Conservation (phyloP, 2,113 vertebrate genomes). For the Channa argus region DNA sequence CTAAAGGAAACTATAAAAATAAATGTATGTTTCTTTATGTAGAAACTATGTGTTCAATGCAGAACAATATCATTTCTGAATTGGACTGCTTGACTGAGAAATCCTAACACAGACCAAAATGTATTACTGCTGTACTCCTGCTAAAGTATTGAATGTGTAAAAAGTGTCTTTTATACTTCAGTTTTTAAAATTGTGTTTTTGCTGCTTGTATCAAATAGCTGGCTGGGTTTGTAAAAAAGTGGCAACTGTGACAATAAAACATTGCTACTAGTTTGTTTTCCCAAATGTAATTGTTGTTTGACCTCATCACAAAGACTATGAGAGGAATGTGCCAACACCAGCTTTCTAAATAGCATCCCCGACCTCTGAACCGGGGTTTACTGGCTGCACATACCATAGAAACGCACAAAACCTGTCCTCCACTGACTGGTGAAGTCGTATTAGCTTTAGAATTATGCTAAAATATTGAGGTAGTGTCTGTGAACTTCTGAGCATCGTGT, state of each 20-base stretch:
- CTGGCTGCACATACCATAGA: background rate
- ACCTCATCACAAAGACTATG: background rate
- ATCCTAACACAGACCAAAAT: no score
- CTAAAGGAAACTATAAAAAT: background rate
- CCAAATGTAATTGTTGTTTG: background rate
- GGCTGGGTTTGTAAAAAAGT: background rate
- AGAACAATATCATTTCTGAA: background rate
- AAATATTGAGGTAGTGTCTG: no score
- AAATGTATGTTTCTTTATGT: background rate
- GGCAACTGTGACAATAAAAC: background rate
- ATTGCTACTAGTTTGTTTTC: slow-evolving; percentile 6
- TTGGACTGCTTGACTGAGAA: no score
- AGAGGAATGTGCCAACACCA: slow-evolving; percentile 34
- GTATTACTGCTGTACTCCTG: no score
- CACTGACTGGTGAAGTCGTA: background rate
- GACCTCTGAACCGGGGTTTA: slow-evolving; percentile 38
- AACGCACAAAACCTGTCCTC: background rate
- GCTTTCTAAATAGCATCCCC: slow-evolving; percentile 13
- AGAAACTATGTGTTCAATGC: background rate
- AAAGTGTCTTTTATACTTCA: no score
- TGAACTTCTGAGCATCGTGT: background rate
- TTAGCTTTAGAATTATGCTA: no score
- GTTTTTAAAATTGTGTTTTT: background rate
- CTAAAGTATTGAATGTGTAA: no score
- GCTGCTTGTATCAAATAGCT: background rate